These are phyloP conservation scores for Holacanthus passer DNA, from an alignment of 2,113 vertebrate genomes.

Conservation along the genomic window DNA sequence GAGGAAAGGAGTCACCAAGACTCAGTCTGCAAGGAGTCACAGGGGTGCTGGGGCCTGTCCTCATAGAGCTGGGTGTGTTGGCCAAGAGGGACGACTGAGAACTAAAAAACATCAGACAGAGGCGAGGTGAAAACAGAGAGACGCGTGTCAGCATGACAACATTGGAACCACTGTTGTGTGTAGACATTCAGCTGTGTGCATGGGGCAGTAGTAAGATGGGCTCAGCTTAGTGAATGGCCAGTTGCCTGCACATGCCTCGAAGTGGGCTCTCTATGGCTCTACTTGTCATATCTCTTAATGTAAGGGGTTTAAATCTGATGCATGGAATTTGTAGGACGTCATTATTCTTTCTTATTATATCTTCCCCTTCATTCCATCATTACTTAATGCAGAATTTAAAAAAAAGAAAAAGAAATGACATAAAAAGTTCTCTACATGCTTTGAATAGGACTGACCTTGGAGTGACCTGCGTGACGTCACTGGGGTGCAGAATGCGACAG, in stretches of 20 bases:
- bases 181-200: too few relatives aligned
- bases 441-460: slow-evolving; percentile 84
- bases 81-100: slow-evolving; percentile 75
- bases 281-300: too few relatives aligned
- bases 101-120: slow-evolving; percentile 42
- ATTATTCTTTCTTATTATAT: too few relatives aligned
- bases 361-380: background rate
- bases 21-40: slow-evolving; percentile 88
- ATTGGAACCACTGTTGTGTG: background rate
- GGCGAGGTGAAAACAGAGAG: too few relatives aligned
- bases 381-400: too few relatives aligned
- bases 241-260: too few relatives aligned
- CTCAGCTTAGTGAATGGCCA: too few relatives aligned
- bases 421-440: background rate
- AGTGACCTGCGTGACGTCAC: slow-evolving; percentile 94
- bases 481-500: slow-evolving; percentile 95
- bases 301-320: too few relatives aligned
- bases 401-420: background rate
- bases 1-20: slow-evolving; percentile 89
- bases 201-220: too few relatives aligned
- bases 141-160: background rate
- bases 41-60: slow-evolving; percentile 85
- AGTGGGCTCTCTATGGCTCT: too few relatives aligned
- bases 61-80: slow-evolving; percentile 86
- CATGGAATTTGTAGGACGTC: too few relatives aligned